Evolutionary conservation across 2,797 vertebrate genomes (phyloP).

Genomic region (Melanotaenia nigrans): DNA sequence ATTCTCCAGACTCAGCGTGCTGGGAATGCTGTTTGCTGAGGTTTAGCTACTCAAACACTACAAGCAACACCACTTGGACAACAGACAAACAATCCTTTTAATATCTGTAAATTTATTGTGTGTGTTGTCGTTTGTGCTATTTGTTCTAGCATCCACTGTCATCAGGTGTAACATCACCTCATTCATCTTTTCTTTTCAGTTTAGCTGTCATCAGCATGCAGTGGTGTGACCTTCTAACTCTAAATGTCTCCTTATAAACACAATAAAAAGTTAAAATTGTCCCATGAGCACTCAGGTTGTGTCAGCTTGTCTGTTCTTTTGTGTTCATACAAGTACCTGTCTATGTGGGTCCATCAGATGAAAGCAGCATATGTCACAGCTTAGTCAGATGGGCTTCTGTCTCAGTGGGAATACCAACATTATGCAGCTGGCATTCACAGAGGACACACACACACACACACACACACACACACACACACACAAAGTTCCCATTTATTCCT

Average conservation of each 20-base stretch:
- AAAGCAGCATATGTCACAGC: slow-evolving; percentile 75
- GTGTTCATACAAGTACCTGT: slow-evolving; percentile 44
- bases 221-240: slow-evolving; percentile 4
- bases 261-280: slow-evolving; percentile 9
- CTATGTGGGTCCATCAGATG: slow-evolving; percentile 60
- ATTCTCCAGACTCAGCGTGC: too few species aligned
- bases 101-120: not conserved
- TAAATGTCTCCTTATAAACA: slow-evolving; percentile 19
- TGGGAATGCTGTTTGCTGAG: too few species aligned
- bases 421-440: slow-evolving; percentile 62
- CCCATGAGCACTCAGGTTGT: not conserved
- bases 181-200: not conserved
- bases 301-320: slow-evolving; percentile 22
- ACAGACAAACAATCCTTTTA: not conserved
- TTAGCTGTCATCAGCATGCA: not conserved
- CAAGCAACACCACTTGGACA: too few species aligned
- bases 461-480: not conserved
- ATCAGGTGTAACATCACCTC: too few species aligned
- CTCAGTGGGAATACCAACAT: slow-evolving; percentile 66
- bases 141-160: not conserved
- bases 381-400: slow-evolving; percentile 73
- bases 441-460: slow-evolving; percentile 12
- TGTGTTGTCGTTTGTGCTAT: not conserved
- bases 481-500: not conserved
- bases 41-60: too few species aligned